Evolutionary conservation across 1,140 invertebrate species (phyloP).

Genomic region (Bombus pyrosoma): DNA sequence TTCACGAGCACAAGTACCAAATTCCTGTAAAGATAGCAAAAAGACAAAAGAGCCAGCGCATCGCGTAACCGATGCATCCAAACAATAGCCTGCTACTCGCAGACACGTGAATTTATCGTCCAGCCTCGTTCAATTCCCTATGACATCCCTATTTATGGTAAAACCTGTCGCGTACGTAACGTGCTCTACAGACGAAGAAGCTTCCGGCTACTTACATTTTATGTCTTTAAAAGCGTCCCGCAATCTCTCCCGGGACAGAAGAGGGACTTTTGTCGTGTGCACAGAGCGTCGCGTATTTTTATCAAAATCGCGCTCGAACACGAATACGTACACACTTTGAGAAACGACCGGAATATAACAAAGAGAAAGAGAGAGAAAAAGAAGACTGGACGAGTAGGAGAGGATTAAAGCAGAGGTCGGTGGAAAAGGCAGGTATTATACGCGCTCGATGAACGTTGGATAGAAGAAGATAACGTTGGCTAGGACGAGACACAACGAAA

Average conservation of each 20-base stretch:
- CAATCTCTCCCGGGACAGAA: conserved; percentile 12
- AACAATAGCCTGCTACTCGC: neutral
- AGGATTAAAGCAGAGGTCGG: neutral
- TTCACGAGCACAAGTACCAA: neutral
- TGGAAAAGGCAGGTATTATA: conserved; percentile 50
- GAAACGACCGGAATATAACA: conserved; percentile 23
- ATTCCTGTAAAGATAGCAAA: neutral
- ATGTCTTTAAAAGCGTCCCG: conserved; percentile 11
- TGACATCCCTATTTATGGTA: conserved; percentile 34
- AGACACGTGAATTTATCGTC: neutral
- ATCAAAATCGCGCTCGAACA: conserved; percentile 38
- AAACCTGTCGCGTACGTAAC: conserved; percentile 14
- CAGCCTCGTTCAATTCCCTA: neutral
- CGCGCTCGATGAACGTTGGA: conserved; percentile 70
- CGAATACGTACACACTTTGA: conserved; percentile 33
- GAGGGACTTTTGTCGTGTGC: conserved; percentile 3
- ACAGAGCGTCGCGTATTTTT: conserved; percentile 32
- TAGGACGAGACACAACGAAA: conserved; percentile 60
- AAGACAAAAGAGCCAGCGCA: neutral
- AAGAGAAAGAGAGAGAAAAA: neutral
- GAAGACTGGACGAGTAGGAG: neutral
- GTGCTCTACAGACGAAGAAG: neutral
- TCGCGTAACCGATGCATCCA: neutral
- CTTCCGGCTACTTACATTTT: conserved; percentile 17
- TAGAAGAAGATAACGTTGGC: conserved; percentile 44